Evolutionary conservation across 2,797 vertebrate species (phyloP).

Genomic region (Cossypha dichroa): DNA sequence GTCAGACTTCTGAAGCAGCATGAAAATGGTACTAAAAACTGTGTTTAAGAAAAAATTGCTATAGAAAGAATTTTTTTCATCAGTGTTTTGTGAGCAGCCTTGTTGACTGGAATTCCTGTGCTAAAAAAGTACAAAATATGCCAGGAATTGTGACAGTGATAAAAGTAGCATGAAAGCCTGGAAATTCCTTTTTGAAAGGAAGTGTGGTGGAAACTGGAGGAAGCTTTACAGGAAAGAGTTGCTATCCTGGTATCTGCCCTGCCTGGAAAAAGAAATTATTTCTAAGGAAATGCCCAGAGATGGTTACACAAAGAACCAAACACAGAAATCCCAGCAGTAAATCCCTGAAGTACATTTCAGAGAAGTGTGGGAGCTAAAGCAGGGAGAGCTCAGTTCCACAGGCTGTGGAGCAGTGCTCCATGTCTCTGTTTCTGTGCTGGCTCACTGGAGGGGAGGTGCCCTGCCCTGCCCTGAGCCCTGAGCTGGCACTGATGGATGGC

Average conservation of each 20-base stretch:
- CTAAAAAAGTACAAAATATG: constrained; percentile 41
- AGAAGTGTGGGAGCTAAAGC: neutral
- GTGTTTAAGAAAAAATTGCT: neutral
- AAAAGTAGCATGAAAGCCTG: constrained; percentile 7
- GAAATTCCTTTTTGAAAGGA: constrained; percentile 41
- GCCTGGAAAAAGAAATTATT: constrained; percentile 14
- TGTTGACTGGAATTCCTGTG: neutral
- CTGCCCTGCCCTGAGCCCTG: neutral
- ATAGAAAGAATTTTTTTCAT: neutral
- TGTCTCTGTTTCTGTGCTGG: neutral
- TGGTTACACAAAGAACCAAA: neutral
- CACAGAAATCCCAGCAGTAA: neutral
- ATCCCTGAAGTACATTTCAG: neutral
- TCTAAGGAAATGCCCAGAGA: neutral
- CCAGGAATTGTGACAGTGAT: constrained; percentile 20
- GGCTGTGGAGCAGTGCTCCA: neutral
- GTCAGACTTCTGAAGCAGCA: neutral
- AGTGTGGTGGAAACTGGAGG: neutral
- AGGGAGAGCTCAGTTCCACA: neutral
- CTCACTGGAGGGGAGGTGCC: neutral
- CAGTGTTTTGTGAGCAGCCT: neutral
- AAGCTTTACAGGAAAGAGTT: constrained; percentile 51
- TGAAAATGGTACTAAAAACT: neutral
- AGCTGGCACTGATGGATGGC: constrained; percentile 4
- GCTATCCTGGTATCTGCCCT: neutral